Evolutionary conservation across 1,140 invertebrate species (phyloP), one percentile per base, ranked within the genome.

Genomic region (Battus philenor): DNA sequence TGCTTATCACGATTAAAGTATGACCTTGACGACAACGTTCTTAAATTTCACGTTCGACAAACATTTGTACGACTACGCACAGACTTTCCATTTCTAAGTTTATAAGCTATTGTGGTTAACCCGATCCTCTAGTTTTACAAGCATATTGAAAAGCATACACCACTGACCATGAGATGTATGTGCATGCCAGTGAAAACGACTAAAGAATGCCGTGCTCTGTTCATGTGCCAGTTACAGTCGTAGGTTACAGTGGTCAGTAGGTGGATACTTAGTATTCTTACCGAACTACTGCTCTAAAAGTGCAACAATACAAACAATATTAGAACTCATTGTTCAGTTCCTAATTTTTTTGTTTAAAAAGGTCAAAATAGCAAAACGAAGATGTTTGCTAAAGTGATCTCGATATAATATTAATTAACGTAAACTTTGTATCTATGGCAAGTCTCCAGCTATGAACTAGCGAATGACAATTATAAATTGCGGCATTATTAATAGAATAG

Each of bases 31-130:
- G 20, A 39, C 36, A 20, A 24, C 34, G 6, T 26, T 15, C 44
- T 50, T 43, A 27, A 46, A 47, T 50, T 18, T 47, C 50, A 55
- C 57, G 54, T 57, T 54, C 49, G 33, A 44, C 36, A 60, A 65
- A 65, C 52, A 65, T 65, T 65, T 55, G 44, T 52, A 24, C 31
- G 41, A 31, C 26, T 29, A 16, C 33, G 41, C 48, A 54, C 57
- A 16, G 26, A 50, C 58, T 61, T 65, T 65, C 61, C 50, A 58
- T 65, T 65, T 55, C 61, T 64, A 54, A 54, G 41, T 50, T 49
- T 43, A 36, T 49, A 43, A 49, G 29, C 10, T 47, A 50, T 57
- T 57, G 58, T 54, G 54, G 54, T 54, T 57, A 58, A 62, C 54
- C 48, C 48, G 51, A 57, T 58, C 59, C 51, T 52, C 50, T 59